Conservation (phyloP, 2,888 invertebrate genomes). For the Schizaphis graminum region DNA sequence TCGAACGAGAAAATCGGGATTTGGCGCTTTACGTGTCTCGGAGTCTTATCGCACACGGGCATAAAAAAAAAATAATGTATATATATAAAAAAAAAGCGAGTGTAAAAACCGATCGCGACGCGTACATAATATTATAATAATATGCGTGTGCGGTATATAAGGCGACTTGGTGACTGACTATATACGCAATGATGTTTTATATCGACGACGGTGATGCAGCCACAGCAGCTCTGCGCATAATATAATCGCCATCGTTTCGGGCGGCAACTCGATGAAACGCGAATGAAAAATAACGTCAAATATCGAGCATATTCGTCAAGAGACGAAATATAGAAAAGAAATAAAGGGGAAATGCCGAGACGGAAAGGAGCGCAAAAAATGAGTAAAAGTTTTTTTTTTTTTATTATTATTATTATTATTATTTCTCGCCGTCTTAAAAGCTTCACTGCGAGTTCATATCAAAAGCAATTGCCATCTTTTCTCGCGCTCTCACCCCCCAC, state of each 20-base stretch:
- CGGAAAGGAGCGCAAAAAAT: neutral
- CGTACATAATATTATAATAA: neutral
- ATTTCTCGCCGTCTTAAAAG: slow-evolving; percentile 47
- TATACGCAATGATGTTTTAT: neutral
- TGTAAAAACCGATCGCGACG: neutral
- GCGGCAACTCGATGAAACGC: slow-evolving; percentile 24
- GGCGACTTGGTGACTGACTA: neutral
- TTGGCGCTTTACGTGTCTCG: slow-evolving; percentile 1
- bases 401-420: no score
- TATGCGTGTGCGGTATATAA: neutral
- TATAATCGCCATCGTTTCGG: slow-evolving; percentile 25
- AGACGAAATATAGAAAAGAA: neutral
- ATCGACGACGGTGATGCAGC: neutral
- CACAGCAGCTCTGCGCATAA: neutral
- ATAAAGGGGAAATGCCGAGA: neutral
- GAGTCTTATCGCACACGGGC: slow-evolving; percentile 44
- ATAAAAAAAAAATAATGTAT: neutral
- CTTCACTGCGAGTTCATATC: slow-evolving; percentile 63
- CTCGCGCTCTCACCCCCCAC: neutral
- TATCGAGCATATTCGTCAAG: slow-evolving; percentile 62
- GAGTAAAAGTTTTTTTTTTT: slow-evolving; percentile 43
- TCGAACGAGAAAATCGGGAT: slow-evolving; percentile 23
- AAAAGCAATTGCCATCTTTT: slow-evolving; percentile 66
- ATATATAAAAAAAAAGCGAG: neutral
- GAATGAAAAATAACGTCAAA: slow-evolving; percentile 62